Base-by-base conservation (phyloP, 2,113 vertebrate genomes). In the Anhinga rufa region DNA sequence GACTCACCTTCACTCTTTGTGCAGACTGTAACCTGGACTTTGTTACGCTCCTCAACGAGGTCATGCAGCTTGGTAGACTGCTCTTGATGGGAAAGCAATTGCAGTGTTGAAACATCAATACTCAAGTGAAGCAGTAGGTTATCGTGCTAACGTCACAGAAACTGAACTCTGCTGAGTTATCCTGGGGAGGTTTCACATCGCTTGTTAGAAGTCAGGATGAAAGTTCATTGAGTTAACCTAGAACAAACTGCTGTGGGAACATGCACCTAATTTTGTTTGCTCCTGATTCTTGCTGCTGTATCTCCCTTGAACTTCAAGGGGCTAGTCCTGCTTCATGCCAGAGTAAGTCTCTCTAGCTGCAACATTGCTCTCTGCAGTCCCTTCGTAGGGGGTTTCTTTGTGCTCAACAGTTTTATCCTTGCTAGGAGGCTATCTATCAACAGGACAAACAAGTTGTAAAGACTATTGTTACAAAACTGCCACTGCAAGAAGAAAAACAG, bases 11-110 rank as follows among this genome's bases (percentile, higher is more conserved):
- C 82, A 2, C 72, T 92, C 83, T 96, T 98, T 1, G 36, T 71
- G 9, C 55, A 89, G 70, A 96, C 74, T 4, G 70, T 97, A 60
- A 98, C 97, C 74, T 94, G 95, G 74, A 98, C 93, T 92, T 95
- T 96, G 90, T 97, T 98, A 65, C 97, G 97, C 24, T 97, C 96
- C 60, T 98, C 96, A 82, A 98, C 48, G 0, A 98, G 96, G 44
- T 94, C 51, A 15, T 98, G 97, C 88, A 97, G 95, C 71, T 96
- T 98, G 28, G 97, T 68, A 9, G 97, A 97, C 94, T 98, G 97
- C 98, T 98, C 83, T 62, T 82, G 84, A 78, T 96, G 52, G 57
- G 62, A 96, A 95, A 97, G n/a, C 4, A 19, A 52, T 65, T 19
- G 19, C 31, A 72, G 28, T 9, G 22, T 58, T 79, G 28, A 74